These are phyloP conservation scores for Lathronympha strigana DNA, from an alignment of 2,888 invertebrate species.

Conservation along the genomic window DNA sequence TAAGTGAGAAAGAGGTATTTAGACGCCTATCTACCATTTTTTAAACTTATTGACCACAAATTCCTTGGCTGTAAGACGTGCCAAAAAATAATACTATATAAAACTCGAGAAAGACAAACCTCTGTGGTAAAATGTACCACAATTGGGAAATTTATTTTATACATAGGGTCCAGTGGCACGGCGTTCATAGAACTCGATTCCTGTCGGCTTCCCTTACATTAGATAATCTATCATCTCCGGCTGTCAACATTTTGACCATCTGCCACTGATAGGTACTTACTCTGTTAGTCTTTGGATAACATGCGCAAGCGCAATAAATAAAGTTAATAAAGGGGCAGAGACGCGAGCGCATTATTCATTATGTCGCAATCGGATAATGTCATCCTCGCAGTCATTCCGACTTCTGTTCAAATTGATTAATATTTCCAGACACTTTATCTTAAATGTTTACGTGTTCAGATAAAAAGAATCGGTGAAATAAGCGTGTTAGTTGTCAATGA, in stretches of 20 bases:
- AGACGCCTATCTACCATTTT: too few species aligned
- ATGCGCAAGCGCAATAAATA: conserved; percentile 15
- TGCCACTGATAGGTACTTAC: not conserved
- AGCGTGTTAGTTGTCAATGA: not conserved
- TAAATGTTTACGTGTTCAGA: not conserved
- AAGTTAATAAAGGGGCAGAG: conserved; percentile 19
- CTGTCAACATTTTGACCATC: not conserved
- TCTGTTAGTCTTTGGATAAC: not conserved
- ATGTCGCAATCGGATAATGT: conserved; percentile 39
- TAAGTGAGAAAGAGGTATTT: too few species aligned
- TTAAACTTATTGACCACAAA: too few species aligned
- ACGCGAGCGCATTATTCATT: conserved; percentile 39
- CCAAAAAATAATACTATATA: not conserved
- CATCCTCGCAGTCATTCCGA: conserved; percentile 31
- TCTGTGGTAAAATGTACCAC: too few species aligned
- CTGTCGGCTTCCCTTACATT: too few species aligned
- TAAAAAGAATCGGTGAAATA: too few species aligned
- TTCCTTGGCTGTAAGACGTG: not conserved
- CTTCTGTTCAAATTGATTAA: conserved; percentile 37
- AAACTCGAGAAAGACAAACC: too few species aligned
- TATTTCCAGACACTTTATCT: conserved; percentile 20
- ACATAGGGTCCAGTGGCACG: too few species aligned
- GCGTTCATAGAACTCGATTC: too few species aligned
- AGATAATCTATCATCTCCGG: too few species aligned
- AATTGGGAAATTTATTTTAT: too few species aligned